Base-by-base conservation (phyloP, 2,888 invertebrate species). In the Amphipoea lucens region DNA sequence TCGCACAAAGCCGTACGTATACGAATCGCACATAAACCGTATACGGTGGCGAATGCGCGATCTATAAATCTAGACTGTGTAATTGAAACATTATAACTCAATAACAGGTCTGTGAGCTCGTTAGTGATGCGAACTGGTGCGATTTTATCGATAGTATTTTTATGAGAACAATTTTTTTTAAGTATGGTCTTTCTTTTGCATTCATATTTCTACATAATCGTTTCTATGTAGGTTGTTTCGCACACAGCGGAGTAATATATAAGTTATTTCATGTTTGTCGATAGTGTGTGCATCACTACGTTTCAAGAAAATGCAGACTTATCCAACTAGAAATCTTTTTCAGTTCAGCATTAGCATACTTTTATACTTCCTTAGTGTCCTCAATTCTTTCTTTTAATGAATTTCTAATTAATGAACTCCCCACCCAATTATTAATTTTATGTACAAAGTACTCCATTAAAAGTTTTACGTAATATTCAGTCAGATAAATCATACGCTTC, bases 21-120 rank as follows among this genome's bases (percentile, higher is more conserved):
- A 77, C 72, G 69, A 65, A 67, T 73, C 69, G 77, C 40, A 83
- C 48, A 75, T 73, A 83, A 69, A 74, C 54, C 11, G 23, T 74
- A 54, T 12, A 72, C 62, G 51, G 69, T 67, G n/a, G 70, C 48
- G 68, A 68, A 72, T 76, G 72, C 77, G 45, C 76, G 76, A 78
- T 83, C 81, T 87, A 87, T 87, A 87, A 89, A 88, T 80, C 81
- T 86, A 88, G 79, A 78, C 74, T 69, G 79, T 81, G 83, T 88
- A 86, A 89, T 88, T 89, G 89, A 89, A 89, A 89, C 85, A 86
- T 89, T 87, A 86, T 83, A 89, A 88, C 88, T 89, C 86, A 83
- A 89, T 88, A 88, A 88, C 84, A 83, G 85, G 68, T 72, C 76
- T 67, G 77, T 67, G 79, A 69, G 69, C 69, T 63, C 62, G 66